phyloP scores from a whole-genome alignment of 2,888 invertebrate genomes.

The Lasioglossum leucozonium region DNA sequence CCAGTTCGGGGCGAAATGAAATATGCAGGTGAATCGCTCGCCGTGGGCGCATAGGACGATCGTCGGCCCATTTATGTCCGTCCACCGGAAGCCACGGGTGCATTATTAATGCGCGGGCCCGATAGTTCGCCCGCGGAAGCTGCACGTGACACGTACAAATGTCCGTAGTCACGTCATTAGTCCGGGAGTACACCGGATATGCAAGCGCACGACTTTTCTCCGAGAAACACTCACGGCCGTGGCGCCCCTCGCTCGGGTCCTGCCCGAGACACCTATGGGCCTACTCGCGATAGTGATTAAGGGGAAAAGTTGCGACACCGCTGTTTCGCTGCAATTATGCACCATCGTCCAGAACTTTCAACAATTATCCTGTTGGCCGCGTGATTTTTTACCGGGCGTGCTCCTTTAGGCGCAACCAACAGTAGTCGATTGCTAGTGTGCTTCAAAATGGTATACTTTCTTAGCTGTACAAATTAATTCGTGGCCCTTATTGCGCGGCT shows the following conservation, averaged over 20 bases:
- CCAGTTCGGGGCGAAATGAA: constrained; percentile 69
- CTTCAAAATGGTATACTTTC: background rate
- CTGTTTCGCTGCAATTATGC: background rate
- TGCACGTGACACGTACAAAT: constrained; percentile 83
- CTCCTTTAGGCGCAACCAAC: background rate
- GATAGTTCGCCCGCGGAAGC: constrained; percentile 80
- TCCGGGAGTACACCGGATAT: constrained; percentile 69
- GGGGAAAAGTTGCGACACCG: background rate
- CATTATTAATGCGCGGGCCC: constrained; percentile 82
- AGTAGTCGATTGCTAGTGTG: background rate
- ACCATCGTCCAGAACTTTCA: background rate
- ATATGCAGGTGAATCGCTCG: constrained; percentile 71
- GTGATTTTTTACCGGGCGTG: background rate
- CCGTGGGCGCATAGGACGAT: constrained; percentile 65
- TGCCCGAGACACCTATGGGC: background rate
- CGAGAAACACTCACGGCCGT: constrained; percentile 15
- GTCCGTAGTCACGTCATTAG: constrained; percentile 81
- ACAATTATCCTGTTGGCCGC: background rate
- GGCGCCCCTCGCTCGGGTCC: background rate
- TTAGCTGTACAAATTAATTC: background rate
- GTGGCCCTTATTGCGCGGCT: background rate
- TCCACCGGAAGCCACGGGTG: constrained; percentile 75
- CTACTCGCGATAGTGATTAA: background rate
- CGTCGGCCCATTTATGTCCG: constrained; percentile 74
- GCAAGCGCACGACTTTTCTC: constrained; percentile 57